Base-by-base conservation (phyloP, 2,797 vertebrate genomes). In the Sebastes melanostomus region DNA sequence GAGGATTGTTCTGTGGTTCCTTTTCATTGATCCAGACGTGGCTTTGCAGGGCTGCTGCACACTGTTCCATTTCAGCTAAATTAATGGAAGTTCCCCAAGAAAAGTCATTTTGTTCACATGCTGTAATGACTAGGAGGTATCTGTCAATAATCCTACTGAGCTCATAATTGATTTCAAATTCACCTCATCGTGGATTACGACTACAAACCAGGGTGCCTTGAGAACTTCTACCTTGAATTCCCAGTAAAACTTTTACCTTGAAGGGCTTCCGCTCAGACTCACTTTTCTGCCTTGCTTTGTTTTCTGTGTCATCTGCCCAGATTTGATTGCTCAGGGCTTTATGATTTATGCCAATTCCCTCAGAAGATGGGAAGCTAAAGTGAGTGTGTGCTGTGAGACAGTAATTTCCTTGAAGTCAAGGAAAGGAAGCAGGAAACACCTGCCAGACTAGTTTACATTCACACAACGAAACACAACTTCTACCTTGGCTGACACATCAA, bases 31-130 rank as follows among this genome's bases (percentile, higher is more conserved):
- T 83, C 75, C 50, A 74, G 56, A 69, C 38, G 59, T 78, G 75
- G 70, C 73, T 85, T 60, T 77, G 78, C 54, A 63, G 18, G 62
- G 59, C 71, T 27, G 74, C 77, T 66, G 65, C 85, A 58, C 54
- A 50, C 74, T 25, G 42, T 81, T 87, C 82, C 80, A 87, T 89
- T 89, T 91, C 82, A 85, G 56, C 75, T 87, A 86, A 82, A 90
- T 88, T 77, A 91, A 89, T 90, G 71, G 46, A 91, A 86, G 69
- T 72, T 68, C 46, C 42, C 67, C 11, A 46, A 62, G 77, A 88
- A 90, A 89, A 86, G 69, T 69, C 2, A 76, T 91, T 88, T 80
- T 88, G 66, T 67, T 87, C 83, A 82, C 52, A 71, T 58, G 75
- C 72, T 70, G 71, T 85, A 87, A 89, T 78, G 84, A 84, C 34